A percentile compares a stretch with the other conserved stretches of the same genome.
These are phyloP conservation scores for Drosophila sproati DNA, from an alignment of 1,140 invertebrate genomes.

Conservation along the genomic window DNA sequence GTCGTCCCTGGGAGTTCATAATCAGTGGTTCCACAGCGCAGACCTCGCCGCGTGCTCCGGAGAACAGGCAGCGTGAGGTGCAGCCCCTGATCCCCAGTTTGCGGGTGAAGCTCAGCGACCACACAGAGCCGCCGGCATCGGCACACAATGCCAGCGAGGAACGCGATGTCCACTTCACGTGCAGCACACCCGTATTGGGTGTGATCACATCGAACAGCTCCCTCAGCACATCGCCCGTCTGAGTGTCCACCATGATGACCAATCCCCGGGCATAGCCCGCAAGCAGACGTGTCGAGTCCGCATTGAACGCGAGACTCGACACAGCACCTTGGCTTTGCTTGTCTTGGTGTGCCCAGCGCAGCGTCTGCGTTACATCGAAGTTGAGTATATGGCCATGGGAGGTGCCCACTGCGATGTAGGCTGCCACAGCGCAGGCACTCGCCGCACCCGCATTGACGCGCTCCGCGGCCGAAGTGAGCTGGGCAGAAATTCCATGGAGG, in stretches of 20 bases:
- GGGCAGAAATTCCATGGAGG: conserved; percentile 93
- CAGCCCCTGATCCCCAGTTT: conserved; percentile 95
- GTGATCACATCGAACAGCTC: conserved; percentile 94
- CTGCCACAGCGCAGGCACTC: conserved; percentile 91
- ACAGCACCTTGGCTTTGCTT: conserved; percentile 92
- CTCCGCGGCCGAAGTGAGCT: conserved; percentile 93
- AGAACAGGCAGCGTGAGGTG: conserved; percentile 95
- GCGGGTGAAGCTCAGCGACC: conserved; percentile 96
- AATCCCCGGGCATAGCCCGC: conserved; percentile 94
- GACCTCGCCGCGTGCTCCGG: conserved; percentile 96
- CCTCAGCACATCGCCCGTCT: conserved; percentile 91
- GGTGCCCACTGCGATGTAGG: conserved; percentile 95
- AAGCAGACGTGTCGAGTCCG: conserved; percentile 93
- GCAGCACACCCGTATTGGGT: conserved; percentile 93
- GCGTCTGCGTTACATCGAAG: conserved; percentile 93
- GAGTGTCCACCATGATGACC: conserved; percentile 93
- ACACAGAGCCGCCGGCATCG: conserved; percentile 98
- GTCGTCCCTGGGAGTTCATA: conserved; percentile 88
- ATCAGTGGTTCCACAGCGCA: conserved; percentile 94
- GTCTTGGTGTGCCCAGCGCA: conserved; percentile 94
- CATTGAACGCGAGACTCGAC: conserved; percentile 94
- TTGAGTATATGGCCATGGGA: conserved; percentile 96
- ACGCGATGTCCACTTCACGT: conserved; percentile 90
- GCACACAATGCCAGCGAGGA: conserved; percentile 92
- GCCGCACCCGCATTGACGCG: conserved; percentile 95